These are phyloP conservation scores for Oreonectes daqikongensis DNA, from an alignment of 2,797 vertebrate species.

Conservation along the genomic window DNA sequence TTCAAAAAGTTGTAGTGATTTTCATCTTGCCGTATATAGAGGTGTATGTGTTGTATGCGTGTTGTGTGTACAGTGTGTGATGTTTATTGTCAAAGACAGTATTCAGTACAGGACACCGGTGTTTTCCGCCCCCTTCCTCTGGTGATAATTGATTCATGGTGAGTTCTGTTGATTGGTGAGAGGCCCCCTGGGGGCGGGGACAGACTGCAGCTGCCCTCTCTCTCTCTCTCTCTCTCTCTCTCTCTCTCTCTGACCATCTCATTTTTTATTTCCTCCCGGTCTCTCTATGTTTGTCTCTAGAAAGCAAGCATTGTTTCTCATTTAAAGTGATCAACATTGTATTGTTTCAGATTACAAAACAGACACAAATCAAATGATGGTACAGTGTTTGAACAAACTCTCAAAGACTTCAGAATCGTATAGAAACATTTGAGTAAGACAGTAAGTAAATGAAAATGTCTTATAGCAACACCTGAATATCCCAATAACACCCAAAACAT, in stretches of 20 bases:
- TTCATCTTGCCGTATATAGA: too few relatives aligned
- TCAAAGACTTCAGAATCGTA: background rate
- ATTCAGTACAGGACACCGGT: conserved; percentile 72
- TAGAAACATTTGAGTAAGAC: too few relatives aligned
- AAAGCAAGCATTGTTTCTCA: background rate
- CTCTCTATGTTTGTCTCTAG: conserved; percentile 9
- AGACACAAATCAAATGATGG: too few relatives aligned
- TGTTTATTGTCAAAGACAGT: conserved; percentile 81
- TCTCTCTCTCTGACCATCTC: conserved; percentile 38
- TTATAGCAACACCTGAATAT: too few relatives aligned
- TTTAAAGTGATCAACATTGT: background rate
- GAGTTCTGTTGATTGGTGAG: conserved; percentile 83
- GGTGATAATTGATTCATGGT: conserved; percentile 86
- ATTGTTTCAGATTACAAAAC: too few relatives aligned
- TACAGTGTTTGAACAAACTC: background rate
- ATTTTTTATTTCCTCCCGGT: conserved; percentile 36
- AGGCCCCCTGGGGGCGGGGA: conserved; percentile 80
- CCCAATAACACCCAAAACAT: too few relatives aligned
- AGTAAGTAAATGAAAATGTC: too few relatives aligned
- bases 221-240: too few relatives aligned
- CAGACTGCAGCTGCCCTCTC: conserved; percentile 68
- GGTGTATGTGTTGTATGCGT: background rate
- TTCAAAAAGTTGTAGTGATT: too few relatives aligned
- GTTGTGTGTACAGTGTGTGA: conserved; percentile 66
- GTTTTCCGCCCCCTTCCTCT: conserved; percentile 84